Conservation (phyloP, 2,113 vertebrate species). For the Phodopus roborovskii region DNA sequence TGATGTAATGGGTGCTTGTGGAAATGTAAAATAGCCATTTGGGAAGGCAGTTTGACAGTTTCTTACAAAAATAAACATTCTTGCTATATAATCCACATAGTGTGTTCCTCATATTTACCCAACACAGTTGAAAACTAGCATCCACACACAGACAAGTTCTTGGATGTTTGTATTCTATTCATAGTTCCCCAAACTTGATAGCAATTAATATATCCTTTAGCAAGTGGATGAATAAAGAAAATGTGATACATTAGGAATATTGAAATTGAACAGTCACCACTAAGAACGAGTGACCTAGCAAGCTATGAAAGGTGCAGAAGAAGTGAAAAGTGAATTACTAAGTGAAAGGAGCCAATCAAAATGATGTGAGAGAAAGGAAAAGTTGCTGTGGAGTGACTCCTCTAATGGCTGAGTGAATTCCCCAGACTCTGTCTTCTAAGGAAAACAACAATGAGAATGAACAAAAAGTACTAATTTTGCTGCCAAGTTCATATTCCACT, state of each 20-base stretch:
- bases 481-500: constrained; percentile 65
- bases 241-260: background rate
- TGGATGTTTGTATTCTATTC: background rate
- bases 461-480: constrained; percentile 61
- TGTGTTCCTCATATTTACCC: background rate
- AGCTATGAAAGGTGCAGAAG: background rate
- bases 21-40: background rate
- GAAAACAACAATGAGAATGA: constrained; percentile 5
- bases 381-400: background rate
- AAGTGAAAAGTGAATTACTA: constrained; percentile 10
- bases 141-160: background rate
- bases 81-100: background rate
- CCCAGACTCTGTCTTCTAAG: constrained; percentile 17
- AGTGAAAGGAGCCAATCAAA: background rate
- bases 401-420: constrained; percentile 74
- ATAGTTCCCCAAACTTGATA: background rate
- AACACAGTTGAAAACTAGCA: background rate
- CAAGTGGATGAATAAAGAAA: background rate
- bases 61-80: background rate
- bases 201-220: background rate
- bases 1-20: background rate
- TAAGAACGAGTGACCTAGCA: background rate
- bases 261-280: background rate
- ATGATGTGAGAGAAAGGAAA: constrained; percentile 55
- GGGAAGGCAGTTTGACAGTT: background rate